phyloP scores from a whole-genome alignment of 2,797 vertebrate species.

The Synaphobranchus kaupii region DNA sequence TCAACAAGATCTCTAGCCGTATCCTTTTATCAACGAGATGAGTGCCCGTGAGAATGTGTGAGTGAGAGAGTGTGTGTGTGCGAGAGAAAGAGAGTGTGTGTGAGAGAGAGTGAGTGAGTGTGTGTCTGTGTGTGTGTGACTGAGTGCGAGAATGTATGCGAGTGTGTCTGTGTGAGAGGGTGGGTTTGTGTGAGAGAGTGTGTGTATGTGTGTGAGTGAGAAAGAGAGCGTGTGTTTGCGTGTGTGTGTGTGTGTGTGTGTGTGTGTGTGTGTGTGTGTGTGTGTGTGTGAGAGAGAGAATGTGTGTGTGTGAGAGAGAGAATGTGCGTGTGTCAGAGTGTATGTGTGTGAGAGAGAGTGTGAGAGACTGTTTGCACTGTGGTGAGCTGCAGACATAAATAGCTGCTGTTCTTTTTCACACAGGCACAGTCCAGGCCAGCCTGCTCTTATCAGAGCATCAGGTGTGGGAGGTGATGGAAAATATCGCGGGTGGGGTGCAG shows the following conservation, averaged over 20 bases:
- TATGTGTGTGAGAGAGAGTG: neutral
- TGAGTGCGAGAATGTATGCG: neutral
- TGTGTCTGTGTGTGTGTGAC: slow-evolving; percentile 28
- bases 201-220: too few species aligned
- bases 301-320: slow-evolving; percentile 18
- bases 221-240: too few species aligned
- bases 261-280: too few species aligned
- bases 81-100: too few species aligned
- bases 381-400: slow-evolving; percentile 60
- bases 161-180: too few species aligned
- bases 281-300: neutral
- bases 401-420: slow-evolving; percentile 63
- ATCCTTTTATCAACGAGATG: too few species aligned
- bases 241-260: too few species aligned
- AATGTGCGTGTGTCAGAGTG: neutral
- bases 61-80: too few species aligned
- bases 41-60: too few species aligned
- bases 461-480: slow-evolving; percentile 23
- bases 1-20: too few species aligned
- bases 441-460: neutral
- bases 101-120: too few species aligned
- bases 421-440: slow-evolving; percentile 13
- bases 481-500: neutral
- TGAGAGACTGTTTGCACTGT: neutral
- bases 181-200: too few species aligned